Percentiles rank a stretch among this genome's conserved stretches.
Conservation (phyloP, 2,113 vertebrate species). For the Myiopsitta monachus region DNA sequence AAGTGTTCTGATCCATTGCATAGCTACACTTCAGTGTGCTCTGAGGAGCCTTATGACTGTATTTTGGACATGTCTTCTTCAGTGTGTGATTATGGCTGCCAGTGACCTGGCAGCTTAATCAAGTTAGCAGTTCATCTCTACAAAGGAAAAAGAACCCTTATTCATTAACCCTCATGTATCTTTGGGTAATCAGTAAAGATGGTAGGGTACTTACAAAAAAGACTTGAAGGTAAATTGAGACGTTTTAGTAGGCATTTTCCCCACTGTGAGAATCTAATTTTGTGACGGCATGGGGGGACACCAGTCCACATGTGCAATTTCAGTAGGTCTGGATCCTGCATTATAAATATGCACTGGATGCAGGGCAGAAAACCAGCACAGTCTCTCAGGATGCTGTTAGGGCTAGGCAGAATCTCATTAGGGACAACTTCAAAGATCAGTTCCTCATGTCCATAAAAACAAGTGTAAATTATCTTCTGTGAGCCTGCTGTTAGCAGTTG, state of each 20-base stretch:
- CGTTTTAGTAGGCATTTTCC: neutral
- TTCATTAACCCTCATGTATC: neutral
- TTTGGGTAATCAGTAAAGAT: neutral
- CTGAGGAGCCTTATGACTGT: neutral
- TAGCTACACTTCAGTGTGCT: neutral
- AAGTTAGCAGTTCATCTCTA: neutral
- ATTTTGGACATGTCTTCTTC: neutral
- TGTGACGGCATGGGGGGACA: neutral
- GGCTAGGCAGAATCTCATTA: constrained; percentile 83
- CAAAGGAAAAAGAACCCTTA: neutral
- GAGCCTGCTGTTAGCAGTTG: constrained; percentile 79
- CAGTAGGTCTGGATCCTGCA: constrained; percentile 64
- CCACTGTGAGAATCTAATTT: constrained; percentile 11
- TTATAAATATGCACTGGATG: constrained; percentile 76
- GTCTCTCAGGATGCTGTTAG: constrained; percentile 80
- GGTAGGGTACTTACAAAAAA: neutral
- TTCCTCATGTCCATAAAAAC: constrained; percentile 81
- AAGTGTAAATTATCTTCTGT: constrained; percentile 85
- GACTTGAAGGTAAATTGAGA: neutral
- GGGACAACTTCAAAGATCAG: constrained; percentile 82
- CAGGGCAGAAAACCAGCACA: constrained; percentile 70
- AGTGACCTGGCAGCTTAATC: neutral
- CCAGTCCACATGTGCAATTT: constrained; percentile 55
- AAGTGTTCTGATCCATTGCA: neutral
- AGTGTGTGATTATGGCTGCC: neutral